Conservation (phyloP, 30 jellyfish, hydroid and myxozoan species). For the Aurelia aurita region DNA sequence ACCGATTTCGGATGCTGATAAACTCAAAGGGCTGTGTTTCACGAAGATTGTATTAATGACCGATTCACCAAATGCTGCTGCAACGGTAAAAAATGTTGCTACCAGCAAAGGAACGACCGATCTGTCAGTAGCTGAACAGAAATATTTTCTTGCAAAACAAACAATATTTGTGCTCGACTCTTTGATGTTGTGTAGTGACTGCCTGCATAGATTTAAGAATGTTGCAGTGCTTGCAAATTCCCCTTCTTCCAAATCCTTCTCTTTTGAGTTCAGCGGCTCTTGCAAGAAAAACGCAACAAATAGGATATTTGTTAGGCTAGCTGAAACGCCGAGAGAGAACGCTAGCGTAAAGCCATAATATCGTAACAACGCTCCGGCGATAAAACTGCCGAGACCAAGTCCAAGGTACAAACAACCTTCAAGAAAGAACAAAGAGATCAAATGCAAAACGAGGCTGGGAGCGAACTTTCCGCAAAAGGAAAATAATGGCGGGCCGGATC, state of each 20-base stretch:
- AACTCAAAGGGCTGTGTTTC: neutral
- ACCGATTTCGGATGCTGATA: neutral
- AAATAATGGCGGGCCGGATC: no score
- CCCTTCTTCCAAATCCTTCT: no score
- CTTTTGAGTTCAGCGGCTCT: no score
- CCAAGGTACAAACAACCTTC: no score
- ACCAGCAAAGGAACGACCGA: neutral
- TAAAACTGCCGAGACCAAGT: neutral
- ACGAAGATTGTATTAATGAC: neutral
- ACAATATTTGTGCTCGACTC: no score
- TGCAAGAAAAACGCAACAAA: neutral
- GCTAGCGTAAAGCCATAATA: neutral
- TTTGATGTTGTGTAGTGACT: neutral
- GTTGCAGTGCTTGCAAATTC: no score
- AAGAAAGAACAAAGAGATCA: no score
- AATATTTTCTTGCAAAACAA: no score
- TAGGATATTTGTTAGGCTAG: neutral
- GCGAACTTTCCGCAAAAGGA: no score
- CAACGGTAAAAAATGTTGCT: neutral
- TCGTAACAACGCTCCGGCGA: neutral
- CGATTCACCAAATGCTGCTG: neutral
- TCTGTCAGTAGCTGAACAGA: no score
- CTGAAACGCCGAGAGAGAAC: neutral
- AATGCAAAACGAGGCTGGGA: no score
- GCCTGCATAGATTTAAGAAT: no score